Conservation (phyloP, 2,797 vertebrate genomes). For the Muscicapa striata region DNA sequence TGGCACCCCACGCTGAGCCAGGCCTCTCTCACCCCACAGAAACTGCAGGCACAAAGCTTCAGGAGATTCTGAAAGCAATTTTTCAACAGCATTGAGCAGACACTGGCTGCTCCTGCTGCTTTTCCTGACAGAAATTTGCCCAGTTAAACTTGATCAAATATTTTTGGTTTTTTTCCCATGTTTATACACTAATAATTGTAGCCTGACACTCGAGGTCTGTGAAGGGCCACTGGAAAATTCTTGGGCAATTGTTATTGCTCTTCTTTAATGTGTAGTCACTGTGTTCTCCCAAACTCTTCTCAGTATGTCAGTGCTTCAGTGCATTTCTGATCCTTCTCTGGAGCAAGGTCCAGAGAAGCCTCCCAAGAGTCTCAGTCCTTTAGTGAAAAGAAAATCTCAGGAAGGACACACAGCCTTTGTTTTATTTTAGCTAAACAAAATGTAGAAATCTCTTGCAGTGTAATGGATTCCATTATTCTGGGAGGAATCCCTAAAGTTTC, state of each 20-base stretch:
- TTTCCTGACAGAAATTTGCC: rapidly evolving
- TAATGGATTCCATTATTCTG: background rate
- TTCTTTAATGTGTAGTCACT: background rate
- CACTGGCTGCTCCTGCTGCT: background rate
- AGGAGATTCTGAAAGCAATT: background rate
- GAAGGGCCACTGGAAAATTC: background rate
- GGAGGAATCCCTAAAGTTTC: background rate
- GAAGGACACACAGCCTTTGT: background rate
- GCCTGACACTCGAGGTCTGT: background rate
- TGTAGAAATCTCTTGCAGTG: background rate
- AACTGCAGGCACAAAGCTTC: background rate
- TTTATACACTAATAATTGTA: background rate
- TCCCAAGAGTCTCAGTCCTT: background rate
- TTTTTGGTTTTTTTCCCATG: rapidly evolving
- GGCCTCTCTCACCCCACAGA: background rate
- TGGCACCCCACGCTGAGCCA: background rate
- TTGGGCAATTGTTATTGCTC: background rate
- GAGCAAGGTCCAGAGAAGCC: background rate
- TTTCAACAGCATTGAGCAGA: background rate
- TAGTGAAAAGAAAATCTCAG: background rate
- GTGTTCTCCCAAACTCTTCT: background rate
- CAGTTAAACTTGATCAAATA: background rate
- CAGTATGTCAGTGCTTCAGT: background rate
- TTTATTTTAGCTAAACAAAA: slow-evolving; percentile 14
- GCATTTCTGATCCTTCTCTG: background rate